A percentile compares a stretch with the other conserved stretches of the same genome.
Evolutionary conservation across 1,140 invertebrate genomes (phyloP).

Genomic region (Brachionus rubens): DNA sequence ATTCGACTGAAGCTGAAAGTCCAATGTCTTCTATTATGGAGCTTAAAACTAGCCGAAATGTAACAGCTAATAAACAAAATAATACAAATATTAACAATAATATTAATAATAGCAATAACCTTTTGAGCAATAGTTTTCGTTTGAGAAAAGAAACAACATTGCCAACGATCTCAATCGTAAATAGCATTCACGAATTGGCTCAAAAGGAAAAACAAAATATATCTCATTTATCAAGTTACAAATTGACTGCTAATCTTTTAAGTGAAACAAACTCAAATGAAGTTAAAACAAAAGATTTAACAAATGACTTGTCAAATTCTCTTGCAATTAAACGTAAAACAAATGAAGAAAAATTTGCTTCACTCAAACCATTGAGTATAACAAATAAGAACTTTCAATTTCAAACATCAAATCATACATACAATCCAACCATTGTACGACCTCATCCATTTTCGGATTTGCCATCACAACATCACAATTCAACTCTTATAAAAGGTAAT

Average conservation of each 20-base stretch:
- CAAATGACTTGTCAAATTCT: neutral
- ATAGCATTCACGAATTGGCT: constrained; percentile 18
- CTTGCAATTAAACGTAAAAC: neutral
- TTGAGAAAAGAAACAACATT: constrained; percentile 36
- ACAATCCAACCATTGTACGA: neutral
- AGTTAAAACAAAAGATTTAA: neutral
- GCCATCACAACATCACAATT: neutral
- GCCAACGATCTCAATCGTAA: constrained; percentile 36
- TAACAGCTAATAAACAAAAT: neutral
- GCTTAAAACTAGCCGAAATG: neutral
- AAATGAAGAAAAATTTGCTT: neutral
- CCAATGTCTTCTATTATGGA: constrained; percentile 3
- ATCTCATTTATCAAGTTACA: constrained; percentile 30
- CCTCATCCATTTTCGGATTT: constrained; percentile 32
- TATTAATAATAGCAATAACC: neutral
- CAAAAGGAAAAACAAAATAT: constrained; percentile 30
- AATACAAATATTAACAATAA: no score
- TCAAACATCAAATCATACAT: neutral
- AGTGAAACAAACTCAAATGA: neutral
- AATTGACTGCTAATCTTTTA: constrained; percentile 8
- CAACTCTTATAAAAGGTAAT: constrained; percentile 6
- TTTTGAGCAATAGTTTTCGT: neutral
- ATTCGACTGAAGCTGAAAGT: neutral
- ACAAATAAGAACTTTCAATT: constrained; percentile 8
- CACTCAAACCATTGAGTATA: neutral